phyloP scores from a whole-genome alignment of 2,113 vertebrate species.

The Elgaria multicarinata region DNA sequence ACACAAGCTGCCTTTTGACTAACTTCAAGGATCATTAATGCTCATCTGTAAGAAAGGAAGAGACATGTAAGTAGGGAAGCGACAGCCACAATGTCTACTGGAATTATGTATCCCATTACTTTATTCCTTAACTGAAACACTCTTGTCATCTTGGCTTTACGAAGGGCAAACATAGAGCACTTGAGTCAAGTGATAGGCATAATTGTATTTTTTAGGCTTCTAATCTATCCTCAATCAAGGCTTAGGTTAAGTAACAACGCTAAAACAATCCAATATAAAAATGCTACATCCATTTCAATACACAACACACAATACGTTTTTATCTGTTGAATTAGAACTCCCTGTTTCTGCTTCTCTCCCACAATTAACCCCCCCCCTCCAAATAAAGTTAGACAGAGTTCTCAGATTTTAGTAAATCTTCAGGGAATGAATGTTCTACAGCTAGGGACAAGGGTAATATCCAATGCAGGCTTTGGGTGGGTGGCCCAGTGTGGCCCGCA shows the following conservation, averaged over 20 bases:
- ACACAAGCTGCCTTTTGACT: slow-evolving; percentile 7
- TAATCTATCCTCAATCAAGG: not conserved
- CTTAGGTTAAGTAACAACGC: not conserved
- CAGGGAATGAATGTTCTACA: not conserved
- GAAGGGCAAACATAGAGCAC: not conserved
- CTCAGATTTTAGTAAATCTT: not conserved
- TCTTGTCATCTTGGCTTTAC: not conserved
- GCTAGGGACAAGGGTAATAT: too few relatives aligned
- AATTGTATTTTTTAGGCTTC: not conserved
- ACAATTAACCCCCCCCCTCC: not conserved
- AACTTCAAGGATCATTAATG: slow-evolving; percentile 19
- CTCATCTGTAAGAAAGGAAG: not conserved
- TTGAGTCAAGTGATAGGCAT: not conserved
- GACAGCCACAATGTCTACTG: not conserved
- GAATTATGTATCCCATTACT: not conserved
- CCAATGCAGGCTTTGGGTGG: too few relatives aligned
- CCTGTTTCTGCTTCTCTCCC: not conserved
- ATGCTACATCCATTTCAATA: not conserved
- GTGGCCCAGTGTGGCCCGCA: too few relatives aligned
- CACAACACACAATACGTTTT: not conserved
- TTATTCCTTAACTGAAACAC: slow-evolving; percentile 4
- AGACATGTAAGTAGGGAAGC: not conserved
- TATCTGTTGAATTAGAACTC: not conserved
- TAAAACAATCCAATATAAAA: not conserved
- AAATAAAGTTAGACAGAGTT: not conserved